These are phyloP conservation scores for Lethocerus indicus DNA, from an alignment of 1,140 invertebrate genomes.

Conservation along the genomic window DNA sequence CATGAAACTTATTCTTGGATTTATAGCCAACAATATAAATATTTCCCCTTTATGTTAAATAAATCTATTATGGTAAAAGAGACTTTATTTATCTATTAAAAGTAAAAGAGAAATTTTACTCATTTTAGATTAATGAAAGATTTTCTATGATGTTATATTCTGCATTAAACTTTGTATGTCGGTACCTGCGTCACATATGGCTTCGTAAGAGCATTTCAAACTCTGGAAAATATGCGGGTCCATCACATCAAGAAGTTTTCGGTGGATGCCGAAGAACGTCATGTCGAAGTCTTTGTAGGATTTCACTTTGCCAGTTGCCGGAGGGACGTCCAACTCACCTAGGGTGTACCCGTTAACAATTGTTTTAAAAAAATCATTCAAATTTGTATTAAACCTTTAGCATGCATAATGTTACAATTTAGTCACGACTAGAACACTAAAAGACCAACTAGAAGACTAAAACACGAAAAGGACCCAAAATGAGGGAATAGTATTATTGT, in stretches of 20 bases:
- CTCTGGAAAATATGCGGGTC: slow-evolving; percentile 17
- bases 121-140: too few relatives aligned
- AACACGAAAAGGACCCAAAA: too few relatives aligned
- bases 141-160: too few relatives aligned
- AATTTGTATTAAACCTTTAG: neutral
- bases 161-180: neutral
- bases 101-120: slow-evolving; percentile 1
- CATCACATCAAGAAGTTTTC: slow-evolving; percentile 14
- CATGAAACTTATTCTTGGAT: too few relatives aligned
- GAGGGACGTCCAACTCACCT: slow-evolving; percentile 17
- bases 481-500: too few relatives aligned
- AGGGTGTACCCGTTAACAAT: slow-evolving; percentile 7
- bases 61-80: too few relatives aligned
- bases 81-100: too few relatives aligned
- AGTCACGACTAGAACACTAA: neutral
- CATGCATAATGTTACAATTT: neutral
- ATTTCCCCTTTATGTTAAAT: too few relatives aligned
- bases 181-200: slow-evolving; percentile 21
- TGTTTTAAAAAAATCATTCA: slow-evolving; percentile 1
- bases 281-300: slow-evolving; percentile 18
- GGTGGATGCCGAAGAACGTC: slow-evolving; percentile 19
- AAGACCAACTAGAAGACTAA: too few relatives aligned
- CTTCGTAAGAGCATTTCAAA: slow-evolving; percentile 19
- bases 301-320: slow-evolving; percentile 18
- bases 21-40: too few relatives aligned